Evolutionary conservation across 2,113 vertebrate genomes (phyloP).

Genomic region (western clawed frog (Xenopus tropicalis)): UCB_Xtro_10.0 CM004447.2:117569501-117570000

Average conservation of each 20-base stretch:
- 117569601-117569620: constrained; percentile 1
- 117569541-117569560: constrained; percentile 12
- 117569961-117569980: no score
- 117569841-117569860: not conserved
- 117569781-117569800: not conserved
- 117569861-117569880: constrained; percentile 2
- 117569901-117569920: not conserved
- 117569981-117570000: no score
- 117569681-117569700: not conserved
- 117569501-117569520: not conserved
- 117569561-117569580: constrained; percentile 1
- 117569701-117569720: not conserved
- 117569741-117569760: not conserved
- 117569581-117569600: not conserved
- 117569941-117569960: not conserved
- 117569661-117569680: constrained; percentile 1
- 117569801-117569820: constrained; percentile 6
- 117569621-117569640: not conserved
- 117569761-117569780: constrained; percentile 9
- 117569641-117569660: not conserved
- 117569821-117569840: not conserved
- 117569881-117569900: not conserved
- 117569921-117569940: not conserved
- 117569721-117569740: not conserved
- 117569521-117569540: constrained; percentile 7